Evolutionary conservation across 2,888 invertebrate genomes (phyloP), one percentile per base, ranked within the genome.

Genomic region (Octodonta nipae): DNA sequence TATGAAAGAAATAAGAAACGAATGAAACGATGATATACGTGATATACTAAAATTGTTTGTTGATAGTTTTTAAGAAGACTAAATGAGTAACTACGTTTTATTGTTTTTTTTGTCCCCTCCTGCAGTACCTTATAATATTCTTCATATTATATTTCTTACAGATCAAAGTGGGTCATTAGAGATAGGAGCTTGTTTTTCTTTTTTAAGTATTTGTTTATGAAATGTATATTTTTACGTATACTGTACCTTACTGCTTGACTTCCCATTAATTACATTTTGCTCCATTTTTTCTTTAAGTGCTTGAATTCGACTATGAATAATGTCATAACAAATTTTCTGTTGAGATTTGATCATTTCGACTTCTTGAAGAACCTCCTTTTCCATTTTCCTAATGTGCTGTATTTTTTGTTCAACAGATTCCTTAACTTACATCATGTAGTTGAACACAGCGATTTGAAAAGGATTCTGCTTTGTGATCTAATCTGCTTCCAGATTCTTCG

Each of bases 371-470:
- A 68, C 58, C 3, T 48, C 51, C 2, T 61, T 55, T 47, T 68
- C 69, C 10, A 61, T 55, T 35, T 40, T 37, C 28, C 41, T 50
- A 14, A 75, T 62, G 5, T 61, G 57, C 13, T 61, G 60, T 30
- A 75, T 68, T 52, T 69, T 71, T 25, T 65, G 63, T 33, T 70
- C 65, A 0, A 69, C 63, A 1, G 68, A 64, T 33, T 60, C 50
- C 28, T 62, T 63, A 38, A 76, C 69, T 44, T 66, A 67, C 40
- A n/a, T 68, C 65, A 7, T 59, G 58, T 37, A 73, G 60, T 30
- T 65, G 66, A 30, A 69, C 67, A 36, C 69, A 70, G 30, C 70
- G 67, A 36, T 65, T 65, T 64, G 70, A 64, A 41, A 68, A 73
- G 50, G 70, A 66, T 44, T 69, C 66, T 36, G 67, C 57, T 56